Conservation (phyloP, 1,140 invertebrate species). For the Rhynchophorus ferrugineus region DNA sequence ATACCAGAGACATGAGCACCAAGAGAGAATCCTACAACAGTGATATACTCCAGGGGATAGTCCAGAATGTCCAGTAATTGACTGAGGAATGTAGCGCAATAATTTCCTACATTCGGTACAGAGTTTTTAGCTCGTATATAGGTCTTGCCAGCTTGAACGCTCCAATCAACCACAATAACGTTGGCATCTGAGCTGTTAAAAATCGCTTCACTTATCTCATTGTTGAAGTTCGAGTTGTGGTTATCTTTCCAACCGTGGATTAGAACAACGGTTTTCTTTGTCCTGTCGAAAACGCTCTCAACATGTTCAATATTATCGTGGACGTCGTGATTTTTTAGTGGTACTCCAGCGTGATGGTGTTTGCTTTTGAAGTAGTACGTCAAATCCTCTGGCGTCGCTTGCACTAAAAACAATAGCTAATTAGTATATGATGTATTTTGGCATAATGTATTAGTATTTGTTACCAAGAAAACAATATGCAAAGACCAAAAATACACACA, state of each 20-base stretch:
- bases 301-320: too few relatives aligned
- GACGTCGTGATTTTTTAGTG: too few relatives aligned
- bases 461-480: too few relatives aligned
- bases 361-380: too few relatives aligned
- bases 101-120: slow-evolving; percentile 45
- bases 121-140: slow-evolving; percentile 44
- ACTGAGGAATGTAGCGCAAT: slow-evolving; percentile 45
- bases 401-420: too few relatives aligned
- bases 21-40: slow-evolving; percentile 59
- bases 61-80: slow-evolving; percentile 41
- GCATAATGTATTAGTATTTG: too few relatives aligned
- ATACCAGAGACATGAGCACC: slow-evolving; percentile 56
- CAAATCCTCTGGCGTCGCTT: too few relatives aligned
- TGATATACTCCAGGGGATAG: slow-evolving; percentile 46
- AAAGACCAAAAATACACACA: too few relatives aligned
- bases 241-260: slow-evolving; percentile 40
- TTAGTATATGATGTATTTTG: too few relatives aligned
- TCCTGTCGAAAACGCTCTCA: slow-evolving; percentile 23
- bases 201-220: slow-evolving; percentile 36
- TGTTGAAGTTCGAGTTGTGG: slow-evolving; percentile 32
- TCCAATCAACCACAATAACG: slow-evolving; percentile 54
- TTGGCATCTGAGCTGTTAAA: slow-evolving; percentile 44
- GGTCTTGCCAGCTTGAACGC: slow-evolving; percentile 31
- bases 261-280: slow-evolving; percentile 33
- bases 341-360: too few relatives aligned